Base-by-base conservation (phyloP, 2,113 vertebrate species). In the Brachypodius melanocephalos region DNA sequence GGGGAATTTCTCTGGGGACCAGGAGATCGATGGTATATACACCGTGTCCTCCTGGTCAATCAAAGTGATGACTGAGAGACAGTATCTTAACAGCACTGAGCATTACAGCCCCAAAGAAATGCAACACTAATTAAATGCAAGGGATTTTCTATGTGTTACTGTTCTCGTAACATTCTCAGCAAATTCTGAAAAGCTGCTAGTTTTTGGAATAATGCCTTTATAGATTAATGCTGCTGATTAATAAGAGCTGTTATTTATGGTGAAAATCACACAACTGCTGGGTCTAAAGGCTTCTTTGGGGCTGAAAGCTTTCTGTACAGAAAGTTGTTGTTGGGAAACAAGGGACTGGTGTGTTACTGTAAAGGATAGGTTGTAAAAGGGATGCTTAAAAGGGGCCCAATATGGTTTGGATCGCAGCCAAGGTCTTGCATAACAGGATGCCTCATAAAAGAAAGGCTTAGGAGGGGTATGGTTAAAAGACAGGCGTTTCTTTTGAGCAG, bases 281-380 rank as follows among this genome's bases (percentile, higher is more conserved):
- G 66, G 63, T 95, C 80, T 90, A 93, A 96, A 95, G 59, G 80
- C 78, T 96, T 91, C 72, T 96, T 96, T 95, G 85, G 82, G 82
- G n/a, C 85, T 93, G 93, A 90, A 95, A 93, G 79, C 36, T 94
- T 95, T 96, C 92, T 95, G 86, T 89, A 97, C 96, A 96, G 87
- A 95, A 94, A 95, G 95, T 95, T 94, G 95, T 96, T 97, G 95
- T 97, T 96, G 89, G 94, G 48, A 96, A 97, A 96, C 95, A 97
- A 96, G 93, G 96, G 83, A 59, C 97, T 97, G 95, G 91, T 97
- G 94, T 97, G 95, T 96, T 96, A 95, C 94, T 95, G 89, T 95
- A 96, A 96, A 96, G 88, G 93, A 95, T 97, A 97, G 94, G 93
- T 96, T 96, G 95, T 96, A 96, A 97, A 97, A 97, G 88, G 86